Conservation (phyloP, 1,140 invertebrate genomes). For the Caenorhabditis elegans region WBcel235 BX284603.4:5700001-5700500, state of each 20-base stretch:
- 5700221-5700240: conserved; percentile 21
- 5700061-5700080: conserved; percentile 37
- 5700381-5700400: too few relatives aligned
- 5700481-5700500: too few relatives aligned
- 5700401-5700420: too few relatives aligned
- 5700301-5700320: too few relatives aligned
- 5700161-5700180: conserved; percentile 39
- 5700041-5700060: background rate
- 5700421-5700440: too few relatives aligned
- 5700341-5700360: too few relatives aligned
- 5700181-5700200: conserved; percentile 39
- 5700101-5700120: conserved; percentile 47
- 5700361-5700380: too few relatives aligned
- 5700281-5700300: too few relatives aligned
- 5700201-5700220: conserved; percentile 33
- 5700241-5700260: conserved; percentile 11
- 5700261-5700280: background rate
- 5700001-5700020: conserved; percentile 24
- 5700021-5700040: conserved; percentile 31
- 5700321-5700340: too few relatives aligned
- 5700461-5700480: too few relatives aligned
- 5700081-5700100: conserved; percentile 41
- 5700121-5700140: conserved; percentile 38
- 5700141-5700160: conserved; percentile 32
- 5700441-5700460: too few relatives aligned